phyloP scores from a whole-genome alignment of 1,140 invertebrate species.

The silkworm (Bombyx mori) region DNA sequence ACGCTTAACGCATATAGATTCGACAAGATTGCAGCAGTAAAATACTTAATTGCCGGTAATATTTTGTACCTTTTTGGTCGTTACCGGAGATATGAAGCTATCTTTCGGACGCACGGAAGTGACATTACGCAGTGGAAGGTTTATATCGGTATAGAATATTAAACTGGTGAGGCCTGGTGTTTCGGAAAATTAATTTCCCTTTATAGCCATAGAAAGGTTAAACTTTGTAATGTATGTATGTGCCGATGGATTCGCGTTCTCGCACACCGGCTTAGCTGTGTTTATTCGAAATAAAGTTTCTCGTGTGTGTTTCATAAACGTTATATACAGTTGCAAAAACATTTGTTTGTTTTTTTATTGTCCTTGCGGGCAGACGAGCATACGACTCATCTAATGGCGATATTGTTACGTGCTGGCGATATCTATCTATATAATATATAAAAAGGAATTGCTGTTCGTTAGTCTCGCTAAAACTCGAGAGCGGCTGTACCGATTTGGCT shows the following conservation, averaged over 20 bases:
- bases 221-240: not conserved
- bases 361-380: too few relatives aligned
- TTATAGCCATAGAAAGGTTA: not conserved
- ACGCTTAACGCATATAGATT: not conserved
- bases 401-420: too few relatives aligned
- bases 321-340: too few relatives aligned
- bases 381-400: too few relatives aligned
- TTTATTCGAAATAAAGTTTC: too few relatives aligned
- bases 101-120: slow-evolving; percentile 1
- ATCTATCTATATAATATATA: too few relatives aligned
- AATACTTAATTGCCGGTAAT: slow-evolving; percentile 1
- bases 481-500: too few relatives aligned
- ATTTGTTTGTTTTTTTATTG: too few relatives aligned
- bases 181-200: not conserved
- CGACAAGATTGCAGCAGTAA: not conserved
- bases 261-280: too few relatives aligned
- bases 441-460: too few relatives aligned
- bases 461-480: too few relatives aligned
- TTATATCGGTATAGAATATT: slow-evolving; percentile 4
- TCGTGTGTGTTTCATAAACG: too few relatives aligned
- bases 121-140: not conserved
- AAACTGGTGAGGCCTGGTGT: not conserved
- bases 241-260: not conserved
- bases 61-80: slow-evolving; percentile 1
- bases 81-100: not conserved